Conservation (phyloP, 1,140 invertebrate genomes). For the Batillaria attramentaria region DNA sequence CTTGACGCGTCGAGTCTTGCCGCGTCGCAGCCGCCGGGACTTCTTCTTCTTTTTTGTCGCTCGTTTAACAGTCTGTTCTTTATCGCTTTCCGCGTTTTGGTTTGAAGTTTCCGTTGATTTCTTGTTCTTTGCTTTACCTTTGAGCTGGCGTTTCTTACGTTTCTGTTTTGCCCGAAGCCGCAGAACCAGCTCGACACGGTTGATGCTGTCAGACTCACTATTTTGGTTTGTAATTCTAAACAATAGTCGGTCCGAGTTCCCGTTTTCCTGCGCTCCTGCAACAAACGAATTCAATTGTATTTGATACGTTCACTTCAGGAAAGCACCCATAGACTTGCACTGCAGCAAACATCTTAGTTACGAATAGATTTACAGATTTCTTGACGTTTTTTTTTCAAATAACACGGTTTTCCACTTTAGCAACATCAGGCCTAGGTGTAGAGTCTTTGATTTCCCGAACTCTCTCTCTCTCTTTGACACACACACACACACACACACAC, state of each 20-base stretch:
- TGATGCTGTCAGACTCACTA: conserved; percentile 17
- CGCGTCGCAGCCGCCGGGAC: no score
- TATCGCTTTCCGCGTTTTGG: neutral
- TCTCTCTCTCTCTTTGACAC: neutral
- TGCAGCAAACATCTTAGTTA: neutral
- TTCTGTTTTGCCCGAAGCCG: neutral
- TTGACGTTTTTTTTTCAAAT: neutral
- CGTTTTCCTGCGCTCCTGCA: neutral
- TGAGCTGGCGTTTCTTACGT: neutral
- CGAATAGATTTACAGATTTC: neutral
- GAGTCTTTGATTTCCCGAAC: neutral
- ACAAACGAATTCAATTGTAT: no score
- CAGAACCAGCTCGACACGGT: conserved; percentile 23
- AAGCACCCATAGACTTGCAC: no score
- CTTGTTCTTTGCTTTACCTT: neutral
- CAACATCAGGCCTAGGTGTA: neutral
- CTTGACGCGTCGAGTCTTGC: neutral
- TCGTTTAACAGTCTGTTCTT: neutral
- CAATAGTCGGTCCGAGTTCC: conserved; percentile 12
- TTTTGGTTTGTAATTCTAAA: conserved; percentile 18
- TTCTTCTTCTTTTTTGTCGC: neutral
- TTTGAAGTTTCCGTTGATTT: neutral
- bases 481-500: conserved; percentile 7
- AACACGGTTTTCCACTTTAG: neutral
- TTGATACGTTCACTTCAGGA: no score